Percentiles rank a stretch among this genome's conserved stretches.
phyloP scores from a whole-genome alignment of 2,888 invertebrate species.

The Zygaena filipendulae region DNA sequence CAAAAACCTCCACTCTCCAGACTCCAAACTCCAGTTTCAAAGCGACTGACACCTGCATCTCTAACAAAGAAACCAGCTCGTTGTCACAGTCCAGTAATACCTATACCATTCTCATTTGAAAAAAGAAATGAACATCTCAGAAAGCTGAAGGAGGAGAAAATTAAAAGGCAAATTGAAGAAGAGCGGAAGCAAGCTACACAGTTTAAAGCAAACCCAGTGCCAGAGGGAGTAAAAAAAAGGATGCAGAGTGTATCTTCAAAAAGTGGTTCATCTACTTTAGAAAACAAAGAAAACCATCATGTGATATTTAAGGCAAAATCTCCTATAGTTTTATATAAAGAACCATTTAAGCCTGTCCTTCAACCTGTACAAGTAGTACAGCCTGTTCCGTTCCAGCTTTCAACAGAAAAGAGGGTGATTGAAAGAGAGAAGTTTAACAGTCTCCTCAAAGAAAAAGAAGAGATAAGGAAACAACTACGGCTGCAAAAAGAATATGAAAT shows the following conservation, averaged over 20 bases:
- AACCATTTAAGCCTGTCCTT: slow-evolving; percentile 73
- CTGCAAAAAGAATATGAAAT: slow-evolving; percentile 41
- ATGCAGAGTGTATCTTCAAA: slow-evolving; percentile 35
- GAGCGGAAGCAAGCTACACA: slow-evolving; percentile 69
- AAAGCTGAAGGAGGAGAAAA: slow-evolving; percentile 69
- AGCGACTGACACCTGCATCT: no score
- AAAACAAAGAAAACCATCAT: slow-evolving; percentile 53
- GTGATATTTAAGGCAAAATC: slow-evolving; percentile 72
- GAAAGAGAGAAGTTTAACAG: slow-evolving; percentile 72
- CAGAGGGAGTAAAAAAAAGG: slow-evolving; percentile 53
- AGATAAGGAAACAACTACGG: slow-evolving; percentile 49
- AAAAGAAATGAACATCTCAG: slow-evolving; percentile 67
- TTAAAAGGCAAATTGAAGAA: slow-evolving; percentile 67
- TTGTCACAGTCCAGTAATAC: slow-evolving; percentile 34
- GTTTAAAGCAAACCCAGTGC: slow-evolving; percentile 79
- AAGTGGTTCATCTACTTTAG: slow-evolving; percentile 38
- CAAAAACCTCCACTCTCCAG: no score
- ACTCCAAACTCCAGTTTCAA: no score
- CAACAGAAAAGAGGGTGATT: slow-evolving; percentile 71
- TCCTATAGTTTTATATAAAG: slow-evolving; percentile 67
- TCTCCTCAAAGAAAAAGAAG: slow-evolving; percentile 59
- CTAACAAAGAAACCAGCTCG: slow-evolving; percentile 25
- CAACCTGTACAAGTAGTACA: slow-evolving; percentile 46
- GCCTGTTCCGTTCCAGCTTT: slow-evolving; percentile 67
- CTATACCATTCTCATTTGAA: slow-evolving; percentile 77